phyloP scores from a whole-genome alignment of 2,113 vertebrate genomes.

The Prionailurus bengalensis region DNA sequence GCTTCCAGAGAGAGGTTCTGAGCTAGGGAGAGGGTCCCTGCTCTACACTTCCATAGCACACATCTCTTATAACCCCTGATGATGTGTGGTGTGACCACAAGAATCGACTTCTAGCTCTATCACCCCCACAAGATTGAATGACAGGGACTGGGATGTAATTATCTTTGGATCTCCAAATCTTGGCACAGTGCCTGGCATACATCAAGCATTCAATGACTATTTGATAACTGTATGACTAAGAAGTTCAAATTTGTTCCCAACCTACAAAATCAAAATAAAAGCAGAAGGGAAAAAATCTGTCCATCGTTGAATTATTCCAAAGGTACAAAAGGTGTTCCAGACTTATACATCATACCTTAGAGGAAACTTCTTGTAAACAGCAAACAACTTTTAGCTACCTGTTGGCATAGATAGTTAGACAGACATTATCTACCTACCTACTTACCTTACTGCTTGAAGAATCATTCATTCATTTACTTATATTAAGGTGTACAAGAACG shows the following conservation, averaged over 20 bases:
- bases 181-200: background rate
- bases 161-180: background rate
- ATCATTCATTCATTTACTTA: background rate
- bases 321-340: background rate
- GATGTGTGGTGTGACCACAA: background rate
- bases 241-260: background rate
- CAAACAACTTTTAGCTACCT: background rate
- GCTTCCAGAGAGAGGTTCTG: slow-evolving; percentile 35
- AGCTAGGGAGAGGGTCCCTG: background rate
- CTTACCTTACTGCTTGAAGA: background rate
- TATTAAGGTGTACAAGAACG: background rate
- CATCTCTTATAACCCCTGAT: background rate
- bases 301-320: background rate
- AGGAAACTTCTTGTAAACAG: background rate
- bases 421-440: background rate
- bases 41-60: background rate
- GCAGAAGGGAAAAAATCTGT: background rate
- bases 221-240: background rate
- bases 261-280: background rate
- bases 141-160: background rate
- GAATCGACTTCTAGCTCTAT: background rate
- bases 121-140: background rate
- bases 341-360: background rate
- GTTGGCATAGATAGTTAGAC: too few species aligned
- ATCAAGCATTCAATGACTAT: background rate